Evolutionary conservation across 2,888 invertebrate genomes (phyloP), one percentile per base, ranked within the genome.

Genomic region (Uloborus plumipes): DNA sequence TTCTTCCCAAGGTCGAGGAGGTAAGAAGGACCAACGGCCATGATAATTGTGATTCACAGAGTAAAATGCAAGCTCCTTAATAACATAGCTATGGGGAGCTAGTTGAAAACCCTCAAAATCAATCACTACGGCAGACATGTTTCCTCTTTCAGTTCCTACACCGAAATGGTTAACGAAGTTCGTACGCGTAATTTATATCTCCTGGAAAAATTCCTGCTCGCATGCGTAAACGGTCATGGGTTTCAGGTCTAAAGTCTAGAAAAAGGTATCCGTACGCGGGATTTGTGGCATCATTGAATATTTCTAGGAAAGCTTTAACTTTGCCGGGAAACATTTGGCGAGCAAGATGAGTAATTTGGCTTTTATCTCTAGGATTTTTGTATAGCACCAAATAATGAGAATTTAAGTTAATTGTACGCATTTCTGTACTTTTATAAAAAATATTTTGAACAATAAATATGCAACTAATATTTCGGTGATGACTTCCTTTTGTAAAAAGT

Each of bases 381-480:
- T 50, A 66, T 14, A 66, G 15, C 1, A 66, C 50, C 15, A 66
- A 20, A 50, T 66, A 66, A 66, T 66, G 65, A 1, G 50, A 66
- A 73, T 73, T 73, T 47, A 73, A 51, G 51, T 53, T 26, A 73
- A 73, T 50, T 11, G 62, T 58, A 22, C 73, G 62, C 51, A 64
- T 62, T 31, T 73, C 64, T 64, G 62, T 73, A 16, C 53, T 49
- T 22, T 73, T 49, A 20, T 73, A 26, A 64, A 73, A 62, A 22
- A 51, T 50, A 64, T 73, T 73, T 31, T 73, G 73, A 7, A 51
- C 51, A n/a, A 73, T 73, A 47, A 73, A 73, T 51, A 73, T 73
- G 18, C 62, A 14, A 4, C 50, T 50, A 14, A 73, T 18, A 31
- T 73, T 73, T 51, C n/a, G 26, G 31, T 73, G 73, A 73, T 73